phyloP scores from a whole-genome alignment of 2,113 vertebrate genomes.

The Grallaria varia region DNA sequence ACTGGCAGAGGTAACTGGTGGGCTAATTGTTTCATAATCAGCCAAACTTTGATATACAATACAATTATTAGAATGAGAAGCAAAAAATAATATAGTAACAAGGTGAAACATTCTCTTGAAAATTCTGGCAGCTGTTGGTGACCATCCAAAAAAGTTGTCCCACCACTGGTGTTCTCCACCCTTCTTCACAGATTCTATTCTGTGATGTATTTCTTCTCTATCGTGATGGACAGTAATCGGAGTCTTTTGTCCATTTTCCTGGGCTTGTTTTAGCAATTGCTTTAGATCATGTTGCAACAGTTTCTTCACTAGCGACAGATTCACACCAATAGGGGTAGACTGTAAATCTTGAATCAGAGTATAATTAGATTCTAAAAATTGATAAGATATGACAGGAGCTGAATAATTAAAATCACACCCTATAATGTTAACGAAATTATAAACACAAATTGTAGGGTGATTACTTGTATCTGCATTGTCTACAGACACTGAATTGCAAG shows the following conservation, averaged over 20 bases:
- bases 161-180: too few relatives aligned
- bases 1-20: not conserved
- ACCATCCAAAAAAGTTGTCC: not conserved
- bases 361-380: not conserved
- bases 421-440: not conserved
- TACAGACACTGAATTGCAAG: not conserved
- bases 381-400: too few relatives aligned
- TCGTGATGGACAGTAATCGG: not conserved
- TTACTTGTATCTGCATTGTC: not conserved
- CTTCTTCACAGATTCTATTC: not conserved
- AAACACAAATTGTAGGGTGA: not conserved
- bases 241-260: not conserved
- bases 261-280: not conserved
- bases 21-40: not conserved
- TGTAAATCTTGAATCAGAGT: not conserved
- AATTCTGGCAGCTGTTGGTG: not conserved
- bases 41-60: not conserved
- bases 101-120: not conserved
- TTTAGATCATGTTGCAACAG: not conserved
- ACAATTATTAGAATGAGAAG: not conserved
- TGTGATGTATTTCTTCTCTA: not conserved
- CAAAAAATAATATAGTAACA: not conserved
- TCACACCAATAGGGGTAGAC: not conserved
- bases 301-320: not conserved
- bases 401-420: not conserved